Percentiles rank a stretch among this genome's conserved stretches.
Evolutionary conservation across 2,888 invertebrate genomes (phyloP).

Genomic region (Polydrusus tereticollis): DNA sequence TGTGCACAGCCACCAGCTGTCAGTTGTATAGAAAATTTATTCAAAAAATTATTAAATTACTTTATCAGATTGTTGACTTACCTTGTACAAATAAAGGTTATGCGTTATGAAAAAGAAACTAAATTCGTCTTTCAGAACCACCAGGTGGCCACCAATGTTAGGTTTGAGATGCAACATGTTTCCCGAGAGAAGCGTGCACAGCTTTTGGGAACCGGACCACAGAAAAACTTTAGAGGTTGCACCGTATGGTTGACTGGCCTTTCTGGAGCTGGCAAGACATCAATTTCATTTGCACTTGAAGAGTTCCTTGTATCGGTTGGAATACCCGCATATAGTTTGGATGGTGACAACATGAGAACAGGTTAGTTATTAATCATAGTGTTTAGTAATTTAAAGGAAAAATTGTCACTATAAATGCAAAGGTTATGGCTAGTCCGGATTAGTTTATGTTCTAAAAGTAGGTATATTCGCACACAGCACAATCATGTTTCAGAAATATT

Average conservation of each 20-base stretch:
- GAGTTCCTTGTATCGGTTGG: slow-evolving; percentile 87
- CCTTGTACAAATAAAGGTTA: too few relatives aligned
- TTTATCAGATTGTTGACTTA: too few relatives aligned
- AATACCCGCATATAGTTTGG: slow-evolving; percentile 93
- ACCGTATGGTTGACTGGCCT: slow-evolving; percentile 96
- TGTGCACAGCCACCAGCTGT: too few relatives aligned
- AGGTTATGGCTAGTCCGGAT: neutral
- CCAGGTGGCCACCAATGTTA: slow-evolving; percentile 84
- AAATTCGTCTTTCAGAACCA: slow-evolving; percentile 66
- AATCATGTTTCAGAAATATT: too few relatives aligned
- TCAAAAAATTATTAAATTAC: too few relatives aligned
- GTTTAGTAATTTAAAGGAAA: too few relatives aligned
- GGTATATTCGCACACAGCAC: too few relatives aligned
- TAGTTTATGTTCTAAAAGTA: too few relatives aligned
- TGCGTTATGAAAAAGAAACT: too few relatives aligned
- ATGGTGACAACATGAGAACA: slow-evolving; percentile 96
- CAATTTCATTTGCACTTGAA: slow-evolving; percentile 95
- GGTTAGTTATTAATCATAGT: slow-evolving; percentile 24
- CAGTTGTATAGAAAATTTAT: too few relatives aligned
- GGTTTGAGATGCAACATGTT: slow-evolving; percentile 92
- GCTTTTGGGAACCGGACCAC: slow-evolving; percentile 78
- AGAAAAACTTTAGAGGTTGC: slow-evolving; percentile 91
- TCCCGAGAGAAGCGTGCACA: slow-evolving; percentile 90
- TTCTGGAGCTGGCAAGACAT: slow-evolving; percentile 95
- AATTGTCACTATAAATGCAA: too few relatives aligned